A percentile compares a stretch with the other conserved stretches of the same genome.
phyloP scores from a whole-genome alignment of 2,113 vertebrate species.

The Bufo gargarizans region DNA sequence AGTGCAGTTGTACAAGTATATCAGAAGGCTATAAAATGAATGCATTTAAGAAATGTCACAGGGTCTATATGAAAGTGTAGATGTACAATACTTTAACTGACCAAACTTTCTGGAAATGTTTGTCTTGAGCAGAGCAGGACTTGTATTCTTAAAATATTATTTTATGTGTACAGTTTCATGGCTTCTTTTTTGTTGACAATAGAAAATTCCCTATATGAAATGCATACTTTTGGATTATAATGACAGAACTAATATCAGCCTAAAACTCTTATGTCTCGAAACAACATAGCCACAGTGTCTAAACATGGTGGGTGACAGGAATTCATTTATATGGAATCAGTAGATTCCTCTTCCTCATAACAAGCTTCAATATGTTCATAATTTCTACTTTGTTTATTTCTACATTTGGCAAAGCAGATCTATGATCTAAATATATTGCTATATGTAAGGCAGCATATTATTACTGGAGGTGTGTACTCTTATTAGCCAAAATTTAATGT shows the following conservation, averaged over 20 bases:
- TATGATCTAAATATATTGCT: too few species aligned
- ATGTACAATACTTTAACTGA: not conserved
- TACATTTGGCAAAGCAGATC: too few species aligned
- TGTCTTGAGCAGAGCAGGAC: slow-evolving; percentile 12
- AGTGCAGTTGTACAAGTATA: not conserved
- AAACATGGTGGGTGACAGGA: too few species aligned
- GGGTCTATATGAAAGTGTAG: not conserved
- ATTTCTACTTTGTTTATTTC: not conserved
- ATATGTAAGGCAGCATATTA: too few species aligned
- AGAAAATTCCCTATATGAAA: not conserved
- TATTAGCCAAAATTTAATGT: too few species aligned
- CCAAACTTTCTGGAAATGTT: not conserved
- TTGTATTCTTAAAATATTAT: not conserved
- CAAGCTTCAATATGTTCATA: not conserved
- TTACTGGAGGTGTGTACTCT: too few species aligned
- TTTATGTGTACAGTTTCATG: slow-evolving; percentile 3
- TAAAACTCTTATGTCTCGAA: not conserved
- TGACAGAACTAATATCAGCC: not conserved
- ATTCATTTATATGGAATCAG: too few species aligned
- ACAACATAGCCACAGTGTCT: not conserved
- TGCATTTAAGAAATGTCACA: not conserved
- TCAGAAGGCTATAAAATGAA: not conserved
- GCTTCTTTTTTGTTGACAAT: not conserved
- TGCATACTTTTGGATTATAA: not conserved
- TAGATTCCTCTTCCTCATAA: too few species aligned